Base-by-base conservation (phyloP, 2,797 vertebrate species). In the Somateria mollissima region DNA sequence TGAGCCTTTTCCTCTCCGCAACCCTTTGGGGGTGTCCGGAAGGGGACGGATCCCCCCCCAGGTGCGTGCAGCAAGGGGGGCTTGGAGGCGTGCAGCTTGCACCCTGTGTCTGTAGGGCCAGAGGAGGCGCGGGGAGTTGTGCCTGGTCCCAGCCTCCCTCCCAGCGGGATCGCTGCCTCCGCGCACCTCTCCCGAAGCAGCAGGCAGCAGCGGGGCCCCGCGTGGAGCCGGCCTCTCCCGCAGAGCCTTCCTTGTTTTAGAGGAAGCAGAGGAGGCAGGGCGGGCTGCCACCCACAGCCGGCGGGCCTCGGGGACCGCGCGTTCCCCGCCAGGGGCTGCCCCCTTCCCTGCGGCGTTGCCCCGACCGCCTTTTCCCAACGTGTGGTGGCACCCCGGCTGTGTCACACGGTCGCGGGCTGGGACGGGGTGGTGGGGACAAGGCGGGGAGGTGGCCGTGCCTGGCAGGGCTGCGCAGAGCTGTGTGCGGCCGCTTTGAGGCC, bases 201-300 rank as follows among this genome's bases (percentile, higher is more conserved):
- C 19, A 17, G 45, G 70, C 4, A 25, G 47, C 6, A 10, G 81
- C 10, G 2, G 43, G 43, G 34, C 32, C 70, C 34, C 20, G 41
- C 4, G 3, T 3, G 4, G 24, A 34, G 60, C 53, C 28, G 5
- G 66, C 76, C 96, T 94, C 91, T 79, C 88, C 94, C 60, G 60
- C 62, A 76, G 92, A 91, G 20, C 92, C 91, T 98, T 98, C 98
- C 98, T 98, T 98, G 97, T 98, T 98, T 97, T 98, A 98, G 95
- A 98, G 98, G 98, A 97, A 98, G 97, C 17, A 8, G 66, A 64
- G 82, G 91, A 92, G 91, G 92, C 84, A 72, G 30, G 66, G 66
- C 6, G 8, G 12, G 57, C 87, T 94, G 73, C 13, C 30, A 62
- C 43, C 64, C 58, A 24, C 39, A 6, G 21, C 19, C 41, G 13